Evolutionary conservation across 2,797 vertebrate genomes (phyloP).

Genomic region (Liparis tanakae): DNA sequence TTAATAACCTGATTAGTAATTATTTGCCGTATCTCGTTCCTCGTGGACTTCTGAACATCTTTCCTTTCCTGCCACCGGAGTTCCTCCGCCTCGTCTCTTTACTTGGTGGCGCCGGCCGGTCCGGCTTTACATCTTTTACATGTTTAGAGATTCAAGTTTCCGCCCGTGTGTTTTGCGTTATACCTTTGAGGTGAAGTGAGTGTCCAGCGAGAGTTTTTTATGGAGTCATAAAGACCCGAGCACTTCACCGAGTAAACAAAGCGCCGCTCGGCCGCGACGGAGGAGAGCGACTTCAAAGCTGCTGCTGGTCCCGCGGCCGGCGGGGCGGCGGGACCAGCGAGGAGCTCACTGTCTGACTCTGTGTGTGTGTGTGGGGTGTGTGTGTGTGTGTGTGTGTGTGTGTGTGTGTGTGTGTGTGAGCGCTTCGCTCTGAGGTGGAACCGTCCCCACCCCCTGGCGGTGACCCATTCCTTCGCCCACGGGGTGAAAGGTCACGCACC

Average conservation of each 20-base stretch:
- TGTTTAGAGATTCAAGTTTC: constrained; percentile 23
- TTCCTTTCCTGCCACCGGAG: neutral
- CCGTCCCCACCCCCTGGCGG: constrained; percentile 30
- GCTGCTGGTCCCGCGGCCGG: constrained; percentile 8
- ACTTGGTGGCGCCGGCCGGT: neutral
- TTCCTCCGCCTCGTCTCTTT: neutral
- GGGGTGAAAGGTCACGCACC: constrained; percentile 71
- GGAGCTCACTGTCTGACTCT: neutral
- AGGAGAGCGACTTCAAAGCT: constrained; percentile 68
- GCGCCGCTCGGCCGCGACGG: constrained; percentile 51
- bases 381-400: neutral
- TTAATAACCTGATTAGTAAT: neutral
- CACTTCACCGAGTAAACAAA: constrained; percentile 72
- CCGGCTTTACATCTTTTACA: constrained; percentile 17
- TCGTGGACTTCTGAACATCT: neutral
- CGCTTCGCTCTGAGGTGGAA: constrained; percentile 47
- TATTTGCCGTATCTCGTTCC: neutral
- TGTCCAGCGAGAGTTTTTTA: constrained; percentile 54
- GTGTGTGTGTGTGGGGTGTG: neutral
- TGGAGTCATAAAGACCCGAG: constrained; percentile 71
- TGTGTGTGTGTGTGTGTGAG: neutral
- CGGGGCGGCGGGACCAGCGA: too few species aligned
- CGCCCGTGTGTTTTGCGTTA: constrained; percentile 23
- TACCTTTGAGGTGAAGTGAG: constrained; percentile 25
- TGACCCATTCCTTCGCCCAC: constrained; percentile 55